These are phyloP conservation scores for Malthinus seriepunctatus DNA, from an alignment of 2,888 invertebrate genomes.

Conservation along the genomic window DNA sequence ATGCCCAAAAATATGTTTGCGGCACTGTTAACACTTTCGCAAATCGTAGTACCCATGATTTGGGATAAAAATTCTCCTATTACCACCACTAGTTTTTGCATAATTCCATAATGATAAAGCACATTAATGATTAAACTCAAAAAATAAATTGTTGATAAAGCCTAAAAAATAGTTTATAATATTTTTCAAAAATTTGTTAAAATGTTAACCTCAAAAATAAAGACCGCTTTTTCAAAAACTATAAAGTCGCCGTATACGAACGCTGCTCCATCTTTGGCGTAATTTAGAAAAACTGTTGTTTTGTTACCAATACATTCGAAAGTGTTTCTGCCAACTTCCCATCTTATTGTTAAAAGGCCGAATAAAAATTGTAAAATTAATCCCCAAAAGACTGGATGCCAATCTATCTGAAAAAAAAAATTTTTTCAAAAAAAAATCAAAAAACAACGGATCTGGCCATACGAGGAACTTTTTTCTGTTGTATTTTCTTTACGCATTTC, in stretches of 20 bases:
- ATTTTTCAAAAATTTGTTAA: neutral
- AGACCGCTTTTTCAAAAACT: conserved; percentile 63
- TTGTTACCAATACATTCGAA: conserved; percentile 67
- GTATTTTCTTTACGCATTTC: too few species aligned
- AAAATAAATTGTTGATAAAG: conserved; percentile 90
- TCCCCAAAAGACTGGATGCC: conserved; percentile 82
- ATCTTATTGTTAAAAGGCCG: conserved; percentile 83
- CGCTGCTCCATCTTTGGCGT: conserved; percentile 75
- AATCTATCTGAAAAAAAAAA: conserved; percentile 61
- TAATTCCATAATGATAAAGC: conserved; percentile 83
- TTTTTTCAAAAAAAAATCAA: too few species aligned
- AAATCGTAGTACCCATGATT: conserved; percentile 84
- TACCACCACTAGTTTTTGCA: conserved; percentile 83
- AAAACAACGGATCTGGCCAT: too few species aligned
- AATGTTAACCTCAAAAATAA: conserved; percentile 78
- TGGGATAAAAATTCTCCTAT: conserved; percentile 77
- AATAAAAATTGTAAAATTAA: conserved; percentile 82
- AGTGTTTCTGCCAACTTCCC: conserved; percentile 75
- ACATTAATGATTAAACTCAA: conserved; percentile 90
- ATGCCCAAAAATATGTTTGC: conserved; percentile 94
- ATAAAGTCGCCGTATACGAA: conserved; percentile 82
- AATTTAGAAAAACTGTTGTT: conserved; percentile 76
- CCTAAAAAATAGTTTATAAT: conserved; percentile 55
- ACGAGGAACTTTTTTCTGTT: too few species aligned
- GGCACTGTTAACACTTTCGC: conserved; percentile 91